A percentile compares a stretch with the other conserved stretches of the same genome.
Conservation (phyloP, 2,113 vertebrate genomes). For the Cebidichthys violaceus region DNA sequence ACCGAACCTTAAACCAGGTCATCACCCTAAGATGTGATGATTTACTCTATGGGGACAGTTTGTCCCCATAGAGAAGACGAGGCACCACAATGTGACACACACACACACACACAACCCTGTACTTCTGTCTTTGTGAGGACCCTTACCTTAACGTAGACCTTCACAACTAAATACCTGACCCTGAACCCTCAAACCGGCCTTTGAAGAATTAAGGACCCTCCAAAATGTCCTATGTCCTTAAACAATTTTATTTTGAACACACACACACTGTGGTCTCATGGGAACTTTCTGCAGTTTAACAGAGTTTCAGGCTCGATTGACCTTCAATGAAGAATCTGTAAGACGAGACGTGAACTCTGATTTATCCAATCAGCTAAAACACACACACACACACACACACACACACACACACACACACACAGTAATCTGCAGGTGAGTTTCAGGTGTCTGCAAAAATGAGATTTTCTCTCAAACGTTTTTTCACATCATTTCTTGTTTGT, state of each 20-base stretch:
- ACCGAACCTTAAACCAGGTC: too few species aligned
- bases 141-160: neutral
- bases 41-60: too few species aligned
- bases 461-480: slow-evolving; percentile 25
- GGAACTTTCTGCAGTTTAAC: slow-evolving; percentile 51
- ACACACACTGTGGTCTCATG: slow-evolving; percentile 15
- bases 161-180: neutral
- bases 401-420: slow-evolving; percentile 24
- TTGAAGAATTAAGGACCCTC: too few species aligned
- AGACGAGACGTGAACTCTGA: slow-evolving; percentile 16
- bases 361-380: slow-evolving; percentile 21
- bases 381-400: slow-evolving; percentile 12
- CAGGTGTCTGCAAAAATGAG: slow-evolving; percentile 21
- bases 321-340: slow-evolving; percentile 11
- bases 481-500: slow-evolving; percentile 21
- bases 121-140: too few species aligned
- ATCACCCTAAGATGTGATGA: too few species aligned
- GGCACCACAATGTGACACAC: neutral
- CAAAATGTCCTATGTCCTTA: too few species aligned
- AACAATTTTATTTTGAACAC: too few species aligned
- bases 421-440: slow-evolving; percentile 21
- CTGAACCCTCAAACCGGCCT: too few species aligned
- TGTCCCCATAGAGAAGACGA: too few species aligned
- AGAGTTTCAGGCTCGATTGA: slow-evolving; percentile 42
- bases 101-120: too few species aligned